phyloP scores from a whole-genome alignment of 2,797 vertebrate genomes.

The Poecilia picta region DNA sequence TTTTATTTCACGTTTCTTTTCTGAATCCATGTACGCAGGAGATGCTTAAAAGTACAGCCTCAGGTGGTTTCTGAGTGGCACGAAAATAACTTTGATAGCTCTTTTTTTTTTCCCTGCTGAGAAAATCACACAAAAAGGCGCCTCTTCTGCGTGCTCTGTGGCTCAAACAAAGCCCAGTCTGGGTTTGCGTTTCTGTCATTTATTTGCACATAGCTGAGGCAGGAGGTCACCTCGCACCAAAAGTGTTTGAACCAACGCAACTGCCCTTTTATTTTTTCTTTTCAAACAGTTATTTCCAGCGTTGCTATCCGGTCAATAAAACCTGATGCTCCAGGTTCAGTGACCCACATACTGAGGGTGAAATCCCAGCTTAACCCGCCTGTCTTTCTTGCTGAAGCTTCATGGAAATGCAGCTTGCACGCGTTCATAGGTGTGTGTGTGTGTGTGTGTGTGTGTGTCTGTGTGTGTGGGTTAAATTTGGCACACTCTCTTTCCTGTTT shows the following conservation, averaged over 20 bases:
- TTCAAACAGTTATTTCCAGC: slow-evolving; percentile 14
- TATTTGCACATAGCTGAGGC: slow-evolving; percentile 26
- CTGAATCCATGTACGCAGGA: slow-evolving; percentile 18
- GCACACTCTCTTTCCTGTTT: slow-evolving; percentile 10
- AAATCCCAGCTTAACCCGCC: slow-evolving; percentile 58
- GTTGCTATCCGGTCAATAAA: slow-evolving; percentile 17
- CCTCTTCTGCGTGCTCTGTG: background rate
- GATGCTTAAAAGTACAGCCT: slow-evolving; percentile 29
- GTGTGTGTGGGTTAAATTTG: slow-evolving; percentile 6
- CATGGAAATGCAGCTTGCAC: slow-evolving; percentile 8
- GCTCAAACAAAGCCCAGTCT: slow-evolving; percentile 3
- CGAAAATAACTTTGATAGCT: slow-evolving; percentile 10
- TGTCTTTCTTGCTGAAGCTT: background rate
- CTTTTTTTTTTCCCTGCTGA: slow-evolving; percentile 2
- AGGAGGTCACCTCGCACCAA: slow-evolving; percentile 16
- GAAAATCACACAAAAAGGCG: background rate
- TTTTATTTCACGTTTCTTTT: slow-evolving; percentile 31
- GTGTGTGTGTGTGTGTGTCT: background rate
- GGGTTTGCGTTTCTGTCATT: slow-evolving; percentile 6
- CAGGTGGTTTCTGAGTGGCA: background rate
- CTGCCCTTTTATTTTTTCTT: background rate
- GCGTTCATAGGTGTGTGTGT: slow-evolving; percentile 7
- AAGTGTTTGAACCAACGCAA: slow-evolving; percentile 23
- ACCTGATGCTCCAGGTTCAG: slow-evolving; percentile 38
- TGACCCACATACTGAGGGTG: slow-evolving; percentile 42